Evolutionary conservation across 2,113 vertebrate species (phyloP).

Genomic region (Albula glossodonta): DNA sequence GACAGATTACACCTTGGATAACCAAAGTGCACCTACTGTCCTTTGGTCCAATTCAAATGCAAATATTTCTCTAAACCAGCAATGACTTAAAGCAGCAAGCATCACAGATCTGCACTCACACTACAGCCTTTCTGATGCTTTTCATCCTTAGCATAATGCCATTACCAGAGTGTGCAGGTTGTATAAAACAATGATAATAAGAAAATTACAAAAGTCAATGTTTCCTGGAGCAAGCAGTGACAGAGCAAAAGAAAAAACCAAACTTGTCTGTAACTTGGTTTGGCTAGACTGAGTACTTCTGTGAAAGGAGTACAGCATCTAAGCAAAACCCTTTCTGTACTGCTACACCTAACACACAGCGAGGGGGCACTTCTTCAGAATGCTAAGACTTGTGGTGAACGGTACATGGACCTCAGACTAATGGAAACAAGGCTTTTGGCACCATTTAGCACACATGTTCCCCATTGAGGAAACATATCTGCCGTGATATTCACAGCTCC

Average conservation of each 20-base stretch:
- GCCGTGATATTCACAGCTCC: background rate
- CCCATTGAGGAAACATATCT: background rate
- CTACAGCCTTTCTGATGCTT: background rate
- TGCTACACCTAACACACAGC: background rate
- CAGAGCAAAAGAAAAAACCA: background rate
- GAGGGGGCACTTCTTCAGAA: background rate
- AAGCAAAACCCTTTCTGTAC: background rate
- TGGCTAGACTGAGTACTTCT: background rate
- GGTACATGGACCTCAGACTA: background rate
- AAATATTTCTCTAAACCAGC: background rate
- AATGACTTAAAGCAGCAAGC: background rate
- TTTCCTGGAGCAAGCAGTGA: background rate
- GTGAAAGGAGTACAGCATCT: too few species aligned
- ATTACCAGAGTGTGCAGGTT: background rate
- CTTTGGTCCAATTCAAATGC: too few species aligned
- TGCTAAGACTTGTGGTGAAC: background rate
- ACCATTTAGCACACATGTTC: background rate
- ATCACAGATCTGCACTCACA: background rate
- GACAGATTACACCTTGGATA: background rate
- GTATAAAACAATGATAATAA: background rate
- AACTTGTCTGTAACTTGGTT: background rate
- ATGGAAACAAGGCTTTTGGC: background rate
- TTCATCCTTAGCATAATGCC: background rate
- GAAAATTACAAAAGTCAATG: too few species aligned
- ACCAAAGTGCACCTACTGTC: background rate